Conservation (phyloP, 1,140 invertebrate genomes). For the Macrobrachium nipponense region DNA sequence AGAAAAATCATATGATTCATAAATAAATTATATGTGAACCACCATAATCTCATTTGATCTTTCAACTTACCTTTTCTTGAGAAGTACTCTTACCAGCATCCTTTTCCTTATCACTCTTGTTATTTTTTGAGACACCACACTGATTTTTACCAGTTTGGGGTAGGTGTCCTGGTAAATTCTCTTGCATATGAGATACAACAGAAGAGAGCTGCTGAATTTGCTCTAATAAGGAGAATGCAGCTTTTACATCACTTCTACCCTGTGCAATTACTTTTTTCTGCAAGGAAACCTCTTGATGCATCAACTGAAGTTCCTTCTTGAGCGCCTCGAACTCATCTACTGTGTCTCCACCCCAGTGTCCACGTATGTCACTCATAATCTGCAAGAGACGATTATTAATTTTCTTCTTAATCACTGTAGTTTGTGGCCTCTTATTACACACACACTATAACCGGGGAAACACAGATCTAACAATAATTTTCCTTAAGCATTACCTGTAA, state of each 20-base stretch:
- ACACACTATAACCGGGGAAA: too few relatives aligned
- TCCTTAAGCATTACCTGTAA: slow-evolving; percentile 41
- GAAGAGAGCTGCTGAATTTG: slow-evolving; percentile 20
- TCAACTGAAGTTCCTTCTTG: neutral
- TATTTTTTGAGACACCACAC: neutral
- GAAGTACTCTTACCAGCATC: neutral
- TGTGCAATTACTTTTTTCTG: neutral
- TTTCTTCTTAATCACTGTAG: too few relatives aligned
- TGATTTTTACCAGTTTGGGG: neutral
- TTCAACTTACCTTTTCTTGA: slow-evolving; percentile 18
- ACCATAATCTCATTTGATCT: neutral
- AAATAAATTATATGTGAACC: neutral
- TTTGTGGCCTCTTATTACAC: too few relatives aligned
- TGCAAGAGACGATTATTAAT: neutral
- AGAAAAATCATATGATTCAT: too few relatives aligned
- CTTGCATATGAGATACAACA: slow-evolving; percentile 33
- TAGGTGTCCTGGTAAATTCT: slow-evolving; percentile 34
- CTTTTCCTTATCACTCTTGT: neutral
- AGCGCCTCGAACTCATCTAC: slow-evolving; percentile 10
- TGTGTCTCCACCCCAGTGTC: slow-evolving; percentile 25
- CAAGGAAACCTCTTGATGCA: neutral
- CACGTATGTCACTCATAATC: slow-evolving; percentile 26
- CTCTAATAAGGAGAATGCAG: neutral
- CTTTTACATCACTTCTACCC: neutral
- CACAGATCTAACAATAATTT: too few relatives aligned